These are phyloP conservation scores for Plumapathes pennacea DNA, from an alignment of 92 coral and sea anemone species.

Conservation along the genomic window DNA sequence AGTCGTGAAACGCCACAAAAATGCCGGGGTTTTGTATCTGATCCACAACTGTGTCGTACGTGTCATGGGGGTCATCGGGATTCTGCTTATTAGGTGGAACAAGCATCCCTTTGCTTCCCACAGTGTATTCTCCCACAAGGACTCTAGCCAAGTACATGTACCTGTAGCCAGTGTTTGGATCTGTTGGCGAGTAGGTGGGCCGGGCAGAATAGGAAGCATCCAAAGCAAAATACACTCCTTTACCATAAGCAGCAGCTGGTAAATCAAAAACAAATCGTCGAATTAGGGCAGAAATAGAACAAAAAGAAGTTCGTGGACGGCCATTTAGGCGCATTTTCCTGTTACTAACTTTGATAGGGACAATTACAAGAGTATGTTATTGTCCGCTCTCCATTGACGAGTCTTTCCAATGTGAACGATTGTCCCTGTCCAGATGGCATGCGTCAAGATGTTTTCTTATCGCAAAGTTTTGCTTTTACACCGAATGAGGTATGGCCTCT, in stretches of 20 bases:
- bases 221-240: constrained; percentile 52
- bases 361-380: too few species aligned
- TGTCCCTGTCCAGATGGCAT: too few species aligned
- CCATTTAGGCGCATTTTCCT: background rate
- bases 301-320: too few species aligned
- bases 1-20: constrained; percentile 52
- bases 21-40: constrained; percentile 33
- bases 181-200: constrained; percentile 20
- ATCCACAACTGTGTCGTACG: constrained; percentile 52
- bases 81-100: constrained; percentile 35
- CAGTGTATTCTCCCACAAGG: constrained; percentile 50
- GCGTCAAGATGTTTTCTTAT: too few species aligned
- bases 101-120: constrained; percentile 23
- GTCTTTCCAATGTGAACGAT: too few species aligned
- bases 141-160: constrained; percentile 67
- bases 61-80: background rate
- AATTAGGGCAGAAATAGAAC: background rate
- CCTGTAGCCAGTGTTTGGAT: background rate
- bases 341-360: background rate
- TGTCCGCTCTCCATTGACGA: background rate
- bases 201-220: constrained; percentile 42
- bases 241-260: constrained; percentile 36
- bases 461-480: too few species aligned
- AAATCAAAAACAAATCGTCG: background rate
- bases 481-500: background rate